Evolutionary conservation across 2,888 invertebrate genomes (phyloP), one percentile per base, ranked within the genome.

Genomic region (Scaeva pyrastri): DNA sequence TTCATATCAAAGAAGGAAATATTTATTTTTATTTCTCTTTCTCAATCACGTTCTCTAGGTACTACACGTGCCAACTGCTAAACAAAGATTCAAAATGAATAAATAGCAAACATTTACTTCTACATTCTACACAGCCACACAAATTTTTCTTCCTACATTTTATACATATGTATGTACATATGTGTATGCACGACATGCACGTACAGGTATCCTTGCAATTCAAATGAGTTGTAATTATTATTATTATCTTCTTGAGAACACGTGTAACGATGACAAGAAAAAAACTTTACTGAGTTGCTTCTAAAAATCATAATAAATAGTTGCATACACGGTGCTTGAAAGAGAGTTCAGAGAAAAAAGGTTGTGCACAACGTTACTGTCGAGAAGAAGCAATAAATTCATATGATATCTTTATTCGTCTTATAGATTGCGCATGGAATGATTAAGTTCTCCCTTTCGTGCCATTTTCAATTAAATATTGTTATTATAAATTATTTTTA

Each of bases 261-360:
- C 77, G 82, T 82, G 76, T 72, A 43, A 50, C 55, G 31, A 81
- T 23, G 31, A 58, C 21, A 82, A 55, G 50, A 41, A 21, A 41
- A 41, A 60, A 60, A 31, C 31, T 5, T 7, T 7, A 31, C 50
- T 76, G 64, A 66, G 81, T 50, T 71, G n/a, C 41, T 75, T 58
- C 66, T 45, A 39, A 31, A 43, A 70, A 77, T 77, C 58, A 66
- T 77, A 66, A 75, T 52, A 70, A 66, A 75, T 62, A 70, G 72
- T 72, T 82, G 72, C 77, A 82, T 72, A 68, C 68, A 68, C 68
- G 82, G 77, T 72, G 66, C 66, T 72, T 41, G 60, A 66, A 77
- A 43, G 75, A 36, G 26, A 21, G 3, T 11, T 55, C 26, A 8
- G 19, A 6, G 26, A n/a, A 2, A 41, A 7, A 52, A 52, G 7